Conservation (phyloP, 1,140 invertebrate genomes). For the Zaprionus inermis region DNA sequence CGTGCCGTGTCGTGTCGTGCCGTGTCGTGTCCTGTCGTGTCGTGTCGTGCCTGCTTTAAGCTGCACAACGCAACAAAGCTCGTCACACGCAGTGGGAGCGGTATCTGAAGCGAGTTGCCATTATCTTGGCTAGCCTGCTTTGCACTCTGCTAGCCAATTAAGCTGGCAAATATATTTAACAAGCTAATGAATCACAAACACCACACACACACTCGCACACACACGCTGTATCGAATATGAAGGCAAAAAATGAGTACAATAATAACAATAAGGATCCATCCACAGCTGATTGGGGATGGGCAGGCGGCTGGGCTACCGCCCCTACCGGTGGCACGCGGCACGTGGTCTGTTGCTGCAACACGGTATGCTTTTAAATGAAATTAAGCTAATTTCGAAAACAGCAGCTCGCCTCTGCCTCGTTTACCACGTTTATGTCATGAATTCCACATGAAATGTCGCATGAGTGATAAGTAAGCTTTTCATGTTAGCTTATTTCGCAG, state of each 20-base stretch:
- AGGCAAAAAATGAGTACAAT: conserved; percentile 18
- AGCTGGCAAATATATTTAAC: conserved; percentile 74
- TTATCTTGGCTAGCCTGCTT: conserved; percentile 48
- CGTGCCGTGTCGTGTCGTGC: neutral
- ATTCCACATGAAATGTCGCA: no score
- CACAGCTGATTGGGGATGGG: neutral
- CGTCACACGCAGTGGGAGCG: neutral
- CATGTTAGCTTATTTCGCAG: no score
- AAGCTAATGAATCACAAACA: conserved; percentile 78
- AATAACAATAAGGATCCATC: conserved; percentile 3
- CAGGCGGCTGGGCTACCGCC: no score
- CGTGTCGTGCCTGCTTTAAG: conserved; percentile 36
- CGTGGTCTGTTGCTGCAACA: conserved; percentile 41
- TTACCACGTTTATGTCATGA: no score
- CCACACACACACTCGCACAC: conserved; percentile 25
- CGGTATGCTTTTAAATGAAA: conserved; percentile 78
- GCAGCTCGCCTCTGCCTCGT: conserved; percentile 43
- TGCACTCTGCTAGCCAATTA: conserved; percentile 61
- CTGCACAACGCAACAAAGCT: conserved; percentile 10
- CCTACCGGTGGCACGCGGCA: no score
- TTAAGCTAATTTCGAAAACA: conserved; percentile 79
- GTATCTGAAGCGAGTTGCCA: conserved; percentile 13
- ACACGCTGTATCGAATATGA: conserved; percentile 1
- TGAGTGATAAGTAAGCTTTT: no score
- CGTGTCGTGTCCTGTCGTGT: no score